Evolutionary conservation across 23 tunicate genomes (phyloP).

Genomic region (Phallusia fumigata): DNA sequence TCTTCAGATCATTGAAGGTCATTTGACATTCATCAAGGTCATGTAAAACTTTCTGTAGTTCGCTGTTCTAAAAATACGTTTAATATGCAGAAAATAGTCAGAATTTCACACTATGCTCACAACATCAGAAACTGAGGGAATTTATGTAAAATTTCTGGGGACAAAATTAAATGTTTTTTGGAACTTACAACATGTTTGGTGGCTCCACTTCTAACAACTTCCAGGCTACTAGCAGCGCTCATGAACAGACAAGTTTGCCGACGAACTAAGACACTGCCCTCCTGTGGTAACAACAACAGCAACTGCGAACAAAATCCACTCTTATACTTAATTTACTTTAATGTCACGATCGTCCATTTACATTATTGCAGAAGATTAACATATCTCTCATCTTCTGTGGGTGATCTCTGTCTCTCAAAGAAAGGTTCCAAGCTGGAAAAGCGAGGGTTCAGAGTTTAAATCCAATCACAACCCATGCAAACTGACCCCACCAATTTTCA

Average conservation of each 20-base stretch:
- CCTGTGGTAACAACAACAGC: constrained; percentile 20
- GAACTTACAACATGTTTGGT: neutral
- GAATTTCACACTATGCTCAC: too few relatives aligned
- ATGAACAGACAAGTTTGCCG: constrained; percentile 82
- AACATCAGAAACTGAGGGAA: too few relatives aligned
- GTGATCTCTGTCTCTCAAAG: constrained; percentile 47
- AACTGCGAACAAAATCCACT: constrained; percentile 22
- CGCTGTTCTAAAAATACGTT: constrained; percentile 10
- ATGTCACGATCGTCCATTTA: neutral
- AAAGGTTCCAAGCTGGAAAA: constrained; percentile 83
- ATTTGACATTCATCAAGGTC: constrained; percentile 33
- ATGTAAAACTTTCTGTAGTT: constrained; percentile 41
- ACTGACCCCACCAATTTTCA: constrained; percentile 68
- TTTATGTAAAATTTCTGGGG: too few relatives aligned
- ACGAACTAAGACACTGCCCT: constrained; percentile 55
- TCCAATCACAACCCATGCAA: neutral
- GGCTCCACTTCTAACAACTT: constrained; percentile 29
- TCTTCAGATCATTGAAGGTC: constrained; percentile 29
- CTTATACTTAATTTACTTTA: neutral
- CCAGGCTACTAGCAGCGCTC: constrained; percentile 76
- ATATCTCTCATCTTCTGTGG: constrained; percentile 42
- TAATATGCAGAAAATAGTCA: too few relatives aligned
- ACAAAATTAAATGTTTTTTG: too few relatives aligned
- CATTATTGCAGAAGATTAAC: constrained; percentile 52
- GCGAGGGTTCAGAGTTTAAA: neutral